Percentiles rank a stretch among this genome's conserved stretches.
Conservation (phyloP, 2,888 invertebrate genomes). For the Eutolmus rufibarbis region DNA sequence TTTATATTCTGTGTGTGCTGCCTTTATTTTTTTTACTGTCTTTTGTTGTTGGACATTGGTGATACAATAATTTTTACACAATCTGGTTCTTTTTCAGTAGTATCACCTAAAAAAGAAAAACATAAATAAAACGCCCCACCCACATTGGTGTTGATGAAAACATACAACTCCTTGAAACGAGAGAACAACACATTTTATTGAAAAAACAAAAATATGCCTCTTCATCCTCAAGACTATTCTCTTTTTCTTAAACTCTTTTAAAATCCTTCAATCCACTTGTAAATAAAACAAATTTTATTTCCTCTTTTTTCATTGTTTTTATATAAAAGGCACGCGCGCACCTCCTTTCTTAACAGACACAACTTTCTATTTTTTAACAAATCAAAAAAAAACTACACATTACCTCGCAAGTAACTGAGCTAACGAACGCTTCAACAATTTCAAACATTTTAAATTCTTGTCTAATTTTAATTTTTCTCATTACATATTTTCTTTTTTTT, state of each 20-base stretch:
- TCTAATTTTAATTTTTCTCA: background rate
- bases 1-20: constrained; percentile 12
- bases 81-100: constrained; percentile 15
- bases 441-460: background rate
- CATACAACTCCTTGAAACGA: constrained; percentile 33
- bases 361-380: background rate
- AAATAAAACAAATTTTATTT: background rate
- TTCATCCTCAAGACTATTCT: background rate
- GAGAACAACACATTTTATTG: background rate
- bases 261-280: background rate
- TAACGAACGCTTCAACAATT: background rate
- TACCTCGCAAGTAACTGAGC: background rate
- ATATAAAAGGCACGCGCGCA: constrained; percentile 15
- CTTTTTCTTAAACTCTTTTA: background rate
- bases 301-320: background rate
- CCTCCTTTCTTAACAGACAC: background rate
- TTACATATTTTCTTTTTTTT: background rate
- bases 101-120: background rate
- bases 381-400: background rate
- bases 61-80: constrained; percentile 7
- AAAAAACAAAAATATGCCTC: background rate
- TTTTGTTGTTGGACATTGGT: constrained; percentile 38
- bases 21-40: background rate
- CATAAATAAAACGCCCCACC: background rate
- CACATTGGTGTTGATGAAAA: background rate